These are phyloP conservation scores for Nymphicus hollandicus DNA, from an alignment of 2,113 vertebrate species.

Conservation along the genomic window DNA sequence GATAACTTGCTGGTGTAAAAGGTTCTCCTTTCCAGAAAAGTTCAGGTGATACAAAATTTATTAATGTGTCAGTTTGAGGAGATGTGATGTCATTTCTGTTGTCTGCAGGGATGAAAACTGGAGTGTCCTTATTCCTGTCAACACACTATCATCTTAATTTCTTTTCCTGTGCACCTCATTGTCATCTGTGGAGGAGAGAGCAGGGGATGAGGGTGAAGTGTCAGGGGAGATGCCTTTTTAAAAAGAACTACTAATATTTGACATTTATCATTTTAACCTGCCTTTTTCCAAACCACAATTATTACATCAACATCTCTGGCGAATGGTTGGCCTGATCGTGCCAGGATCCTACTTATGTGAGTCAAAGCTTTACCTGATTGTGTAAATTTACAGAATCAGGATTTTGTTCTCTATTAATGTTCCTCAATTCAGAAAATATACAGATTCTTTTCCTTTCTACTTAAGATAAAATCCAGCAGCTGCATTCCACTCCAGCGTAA, in stretches of 20 bases:
- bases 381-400: not conserved
- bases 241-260: conserved; percentile 81
- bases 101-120: conserved; percentile 82
- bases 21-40: conserved; percentile 82
- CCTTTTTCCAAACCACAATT: conserved; percentile 8
- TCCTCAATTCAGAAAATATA: not conserved
- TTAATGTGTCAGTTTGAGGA: conserved; percentile 87
- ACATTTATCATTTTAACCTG: conserved; percentile 77
- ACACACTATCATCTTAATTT: conserved; percentile 89
- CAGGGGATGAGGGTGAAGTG: conserved; percentile 62
- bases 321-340: not conserved
- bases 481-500: not conserved
- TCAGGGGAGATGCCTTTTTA: conserved; percentile 74
- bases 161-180: conserved; percentile 78
- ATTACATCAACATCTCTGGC: not conserved
- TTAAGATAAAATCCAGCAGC: not conserved
- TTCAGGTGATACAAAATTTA: conserved; percentile 96
- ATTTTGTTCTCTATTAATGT: not conserved
- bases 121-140: conserved; percentile 87
- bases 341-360: not conserved
- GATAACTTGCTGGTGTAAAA: conserved; percentile 83
- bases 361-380: not conserved
- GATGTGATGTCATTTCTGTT: conserved; percentile 85
- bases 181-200: conserved; percentile 78
- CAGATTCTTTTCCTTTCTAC: not conserved